A percentile compares a stretch with the other conserved stretches of the same genome.
phyloP scores from a whole-genome alignment of 2,888 invertebrate species.

The Cosmia trapezina region DNA sequence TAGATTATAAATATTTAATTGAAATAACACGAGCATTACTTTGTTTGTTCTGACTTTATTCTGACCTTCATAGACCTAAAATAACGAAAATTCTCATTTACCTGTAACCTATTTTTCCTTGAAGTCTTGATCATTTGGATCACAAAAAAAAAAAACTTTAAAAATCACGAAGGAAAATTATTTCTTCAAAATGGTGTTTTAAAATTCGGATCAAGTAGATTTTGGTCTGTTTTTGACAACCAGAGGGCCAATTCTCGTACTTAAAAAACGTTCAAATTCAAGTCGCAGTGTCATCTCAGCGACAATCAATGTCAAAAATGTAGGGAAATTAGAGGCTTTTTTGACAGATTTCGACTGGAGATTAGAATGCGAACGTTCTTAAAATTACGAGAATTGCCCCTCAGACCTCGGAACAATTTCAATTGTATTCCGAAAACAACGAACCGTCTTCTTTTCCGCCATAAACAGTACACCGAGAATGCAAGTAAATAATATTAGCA shows the following conservation, averaged over 20 bases:
- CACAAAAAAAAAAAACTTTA: background rate
- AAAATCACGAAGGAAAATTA: background rate
- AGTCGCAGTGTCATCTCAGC: no score
- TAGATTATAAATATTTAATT: background rate
- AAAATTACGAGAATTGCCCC: no score
- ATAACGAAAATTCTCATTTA: background rate
- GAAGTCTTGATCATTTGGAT: background rate
- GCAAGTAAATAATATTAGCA: slow-evolving; percentile 62
- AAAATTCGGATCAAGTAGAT: no score
- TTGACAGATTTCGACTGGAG: no score
- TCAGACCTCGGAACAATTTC: background rate
- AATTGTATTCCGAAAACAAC: background rate
- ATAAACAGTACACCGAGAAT: slow-evolving; percentile 47
- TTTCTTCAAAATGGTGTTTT: background rate
- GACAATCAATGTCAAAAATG: no score
- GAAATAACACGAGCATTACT: background rate
- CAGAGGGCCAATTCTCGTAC: no score
- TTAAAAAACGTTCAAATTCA: no score
- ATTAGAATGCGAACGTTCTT: no score
- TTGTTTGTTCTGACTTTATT: background rate
- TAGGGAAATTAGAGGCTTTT: no score
- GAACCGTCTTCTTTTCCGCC: background rate
- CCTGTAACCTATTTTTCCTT: background rate
- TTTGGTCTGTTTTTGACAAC: background rate
- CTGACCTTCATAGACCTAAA: background rate